A percentile compares a stretch with the other conserved stretches of the same genome.
These are phyloP conservation scores for Lagria hirta DNA, from an alignment of 2,888 invertebrate species.

Conservation along the genomic window DNA sequence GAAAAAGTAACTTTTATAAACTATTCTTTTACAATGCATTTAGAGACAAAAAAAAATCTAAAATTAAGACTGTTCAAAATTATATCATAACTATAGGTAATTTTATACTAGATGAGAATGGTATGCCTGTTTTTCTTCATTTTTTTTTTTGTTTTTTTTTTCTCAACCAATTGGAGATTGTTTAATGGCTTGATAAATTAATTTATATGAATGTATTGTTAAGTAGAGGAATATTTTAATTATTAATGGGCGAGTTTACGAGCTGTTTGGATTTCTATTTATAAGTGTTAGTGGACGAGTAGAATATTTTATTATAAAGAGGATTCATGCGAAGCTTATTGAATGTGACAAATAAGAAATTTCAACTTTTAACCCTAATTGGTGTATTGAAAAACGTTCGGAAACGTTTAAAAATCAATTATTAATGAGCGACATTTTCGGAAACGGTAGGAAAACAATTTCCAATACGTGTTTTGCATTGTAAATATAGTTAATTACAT, in stretches of 20 bases:
- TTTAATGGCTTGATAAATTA: conserved; percentile 31
- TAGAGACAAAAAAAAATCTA: conserved; percentile 39
- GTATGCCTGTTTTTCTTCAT: conserved; percentile 39
- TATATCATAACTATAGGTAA: conserved; percentile 43
- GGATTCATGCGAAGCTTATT: conserved; percentile 44
- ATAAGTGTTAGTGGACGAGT: conserved; percentile 52
- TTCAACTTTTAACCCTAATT: conserved; percentile 44
- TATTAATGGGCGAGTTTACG: conserved; percentile 26
- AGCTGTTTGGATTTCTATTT: conserved; percentile 43
- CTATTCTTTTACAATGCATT: conserved; percentile 51
- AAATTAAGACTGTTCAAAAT: conserved; percentile 49
- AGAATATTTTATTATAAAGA: conserved; percentile 48
- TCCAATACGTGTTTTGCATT: conserved; percentile 47
- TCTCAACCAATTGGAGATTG: conserved; percentile 41
- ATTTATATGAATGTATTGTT: conserved; percentile 42
- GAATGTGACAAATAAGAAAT: conserved; percentile 42
- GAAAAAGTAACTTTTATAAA: conserved; percentile 45
- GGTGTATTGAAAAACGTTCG: conserved; percentile 41
- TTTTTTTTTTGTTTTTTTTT: conserved; percentile 21
- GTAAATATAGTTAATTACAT: conserved; percentile 43
- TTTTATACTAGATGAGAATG: conserved; percentile 38
- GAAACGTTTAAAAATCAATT: conserved; percentile 28
- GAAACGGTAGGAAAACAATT: conserved; percentile 42
- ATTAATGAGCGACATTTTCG: conserved; percentile 47
- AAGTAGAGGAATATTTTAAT: conserved; percentile 45